These are phyloP conservation scores for Parnassius apollo DNA, from an alignment of 2,888 invertebrate species.

Conservation along the genomic window DNA sequence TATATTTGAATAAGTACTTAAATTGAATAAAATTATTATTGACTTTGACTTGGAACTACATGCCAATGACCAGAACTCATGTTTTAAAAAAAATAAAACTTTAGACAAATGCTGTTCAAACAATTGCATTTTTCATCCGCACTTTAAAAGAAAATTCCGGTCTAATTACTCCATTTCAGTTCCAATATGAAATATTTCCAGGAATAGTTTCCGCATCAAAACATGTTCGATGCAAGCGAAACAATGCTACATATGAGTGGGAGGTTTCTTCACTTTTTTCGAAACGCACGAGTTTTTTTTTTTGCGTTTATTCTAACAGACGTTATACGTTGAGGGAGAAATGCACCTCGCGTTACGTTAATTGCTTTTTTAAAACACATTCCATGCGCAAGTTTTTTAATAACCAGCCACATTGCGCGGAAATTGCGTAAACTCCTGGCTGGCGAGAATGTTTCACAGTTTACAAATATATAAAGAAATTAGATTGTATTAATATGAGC, in stretches of 20 bases:
- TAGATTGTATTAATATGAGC: no score
- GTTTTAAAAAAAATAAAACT: no score
- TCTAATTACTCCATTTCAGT: conserved; percentile 3
- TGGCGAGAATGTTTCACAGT: conserved; percentile 4
- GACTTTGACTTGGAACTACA: no score
- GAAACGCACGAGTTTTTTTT: conserved; percentile 17
- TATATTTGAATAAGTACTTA: no score
- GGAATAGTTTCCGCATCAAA: conserved; percentile 1
- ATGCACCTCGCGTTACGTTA: conserved; percentile 35
- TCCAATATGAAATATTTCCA: conserved; percentile 3
- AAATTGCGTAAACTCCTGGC: conserved; percentile 33
- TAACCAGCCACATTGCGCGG: conserved; percentile 41
- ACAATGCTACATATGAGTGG: conserved; percentile 10
- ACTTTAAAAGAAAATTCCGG: conserved; percentile 4
- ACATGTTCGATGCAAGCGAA: conserved; percentile 3
- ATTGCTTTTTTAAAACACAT: conserved; percentile 43
- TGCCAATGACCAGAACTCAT: no score
- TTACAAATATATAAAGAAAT: not conserved
- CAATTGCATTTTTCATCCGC: not conserved
- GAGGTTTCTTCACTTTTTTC: conserved; percentile 17
- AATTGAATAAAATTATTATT: no score
- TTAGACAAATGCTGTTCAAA: no score
- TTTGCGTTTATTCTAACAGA: conserved; percentile 17
- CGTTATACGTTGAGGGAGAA: conserved; percentile 10
- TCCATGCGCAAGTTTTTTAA: conserved; percentile 52